Evolutionary conservation across 2,797 vertebrate species (phyloP).

Genomic region (Melanitta fusca): DNA sequence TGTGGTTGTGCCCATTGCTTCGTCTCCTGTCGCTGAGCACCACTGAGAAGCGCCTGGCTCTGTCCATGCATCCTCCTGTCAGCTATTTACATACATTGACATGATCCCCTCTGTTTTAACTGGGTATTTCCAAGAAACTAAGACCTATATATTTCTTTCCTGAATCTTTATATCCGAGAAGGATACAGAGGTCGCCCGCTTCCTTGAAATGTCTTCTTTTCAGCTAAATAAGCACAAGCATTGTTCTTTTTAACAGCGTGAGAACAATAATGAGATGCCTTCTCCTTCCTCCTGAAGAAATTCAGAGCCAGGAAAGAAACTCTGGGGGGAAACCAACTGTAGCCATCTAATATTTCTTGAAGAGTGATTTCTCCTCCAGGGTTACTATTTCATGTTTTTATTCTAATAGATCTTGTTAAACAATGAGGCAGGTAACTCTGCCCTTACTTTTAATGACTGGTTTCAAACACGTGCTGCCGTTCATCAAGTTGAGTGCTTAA

Average conservation of each 20-base stretch:
- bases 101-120: neutral
- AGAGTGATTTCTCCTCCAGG: constrained; percentile 61
- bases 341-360: constrained; percentile 57
- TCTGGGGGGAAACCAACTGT: constrained; percentile 38
- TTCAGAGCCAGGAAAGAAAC: constrained; percentile 20
- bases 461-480: constrained; percentile 54
- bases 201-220: constrained; percentile 19
- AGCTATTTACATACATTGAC: no score
- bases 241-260: neutral
- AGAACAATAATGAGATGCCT: neutral
- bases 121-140: constrained; percentile 40
- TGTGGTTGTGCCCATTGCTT: neutral
- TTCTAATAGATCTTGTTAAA: constrained; percentile 68
- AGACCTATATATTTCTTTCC: neutral
- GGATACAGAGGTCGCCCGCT: constrained; percentile 17
- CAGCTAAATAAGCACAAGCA: neutral
- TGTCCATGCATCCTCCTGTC: neutral
- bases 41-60: neutral
- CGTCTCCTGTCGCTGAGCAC: neutral
- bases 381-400: constrained; percentile 57
- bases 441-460: constrained; percentile 63
- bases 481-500: constrained; percentile 75
- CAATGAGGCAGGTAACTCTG: constrained; percentile 61
- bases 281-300: neutral
- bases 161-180: constrained; percentile 18